phyloP scores from a whole-genome alignment of 2,888 invertebrate genomes.

The Sabatieria punctata region DNA sequence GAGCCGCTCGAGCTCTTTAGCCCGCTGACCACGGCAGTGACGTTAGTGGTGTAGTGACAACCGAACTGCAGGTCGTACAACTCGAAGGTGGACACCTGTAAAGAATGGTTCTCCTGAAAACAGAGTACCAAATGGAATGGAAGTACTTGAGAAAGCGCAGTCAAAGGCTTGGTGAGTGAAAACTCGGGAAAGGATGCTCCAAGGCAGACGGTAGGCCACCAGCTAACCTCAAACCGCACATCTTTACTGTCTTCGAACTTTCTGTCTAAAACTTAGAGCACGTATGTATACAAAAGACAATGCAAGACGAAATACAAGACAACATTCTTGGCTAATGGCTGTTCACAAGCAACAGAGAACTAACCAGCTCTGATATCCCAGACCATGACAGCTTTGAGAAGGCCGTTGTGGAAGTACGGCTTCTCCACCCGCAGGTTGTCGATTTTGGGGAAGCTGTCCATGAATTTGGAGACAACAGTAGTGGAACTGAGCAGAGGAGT shows the following conservation, averaged over 20 bases:
- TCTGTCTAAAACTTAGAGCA: too few species aligned
- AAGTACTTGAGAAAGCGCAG: background rate
- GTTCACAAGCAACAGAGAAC: background rate
- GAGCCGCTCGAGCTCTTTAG: background rate
- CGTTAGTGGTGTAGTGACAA: slow-evolving; percentile 24
- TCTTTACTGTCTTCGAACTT: background rate
- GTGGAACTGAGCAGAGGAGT: too few species aligned
- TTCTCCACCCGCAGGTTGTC: slow-evolving; percentile 7
- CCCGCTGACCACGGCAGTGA: slow-evolving; percentile 6
- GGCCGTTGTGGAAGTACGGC: slow-evolving; percentile 20
- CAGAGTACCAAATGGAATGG: background rate
- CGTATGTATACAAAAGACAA: too few species aligned
- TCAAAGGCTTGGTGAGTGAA: background rate
- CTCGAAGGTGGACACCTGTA: slow-evolving; percentile 19
- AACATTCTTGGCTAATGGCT: too few species aligned
- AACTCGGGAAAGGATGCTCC: background rate
- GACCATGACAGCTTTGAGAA: slow-evolving; percentile 17
- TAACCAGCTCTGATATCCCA: slow-evolving; percentile 13
- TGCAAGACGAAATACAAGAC: too few species aligned
- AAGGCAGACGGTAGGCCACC: slow-evolving; percentile 9
- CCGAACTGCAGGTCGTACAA: slow-evolving; percentile 25
- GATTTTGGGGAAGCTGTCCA: background rate
- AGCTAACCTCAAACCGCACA: slow-evolving; percentile 1
- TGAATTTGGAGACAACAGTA: too few species aligned
- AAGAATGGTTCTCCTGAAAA: background rate